Percentiles rank a stretch among this genome's conserved stretches.
These are phyloP conservation scores for Macropus fuliginosus DNA, from an alignment of 2,797 vertebrate genomes.

Conservation along the genomic window DNA sequence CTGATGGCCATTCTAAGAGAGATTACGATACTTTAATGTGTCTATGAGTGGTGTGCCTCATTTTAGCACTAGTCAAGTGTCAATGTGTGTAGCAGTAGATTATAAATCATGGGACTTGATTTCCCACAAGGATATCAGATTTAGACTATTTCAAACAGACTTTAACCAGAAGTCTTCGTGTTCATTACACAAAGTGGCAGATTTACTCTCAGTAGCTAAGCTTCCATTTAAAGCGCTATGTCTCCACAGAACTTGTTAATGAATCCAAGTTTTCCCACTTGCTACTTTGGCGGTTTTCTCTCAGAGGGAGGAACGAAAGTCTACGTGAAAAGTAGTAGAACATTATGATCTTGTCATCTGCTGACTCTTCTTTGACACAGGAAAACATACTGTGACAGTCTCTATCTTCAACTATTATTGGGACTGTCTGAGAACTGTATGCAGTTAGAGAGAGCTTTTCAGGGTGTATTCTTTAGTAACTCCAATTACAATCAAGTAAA, in stretches of 20 bases:
- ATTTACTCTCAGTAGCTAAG: constrained; percentile 31
- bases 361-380: constrained; percentile 69
- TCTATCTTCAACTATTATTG: not conserved
- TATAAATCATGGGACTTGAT: constrained; percentile 53
- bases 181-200: not conserved
- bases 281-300: constrained; percentile 61
- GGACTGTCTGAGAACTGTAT: not conserved
- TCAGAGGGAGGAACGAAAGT: constrained; percentile 65
- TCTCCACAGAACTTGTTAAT: constrained; percentile 56
- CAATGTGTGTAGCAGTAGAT: constrained; percentile 51
- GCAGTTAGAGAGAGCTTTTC: not conserved
- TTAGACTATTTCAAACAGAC: constrained; percentile 22
- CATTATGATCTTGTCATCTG: constrained; percentile 73
- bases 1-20: constrained; percentile 52
- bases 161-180: not conserved
- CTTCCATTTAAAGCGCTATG: constrained; percentile 61
- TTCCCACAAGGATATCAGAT: constrained; percentile 55
- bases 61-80: constrained; percentile 64
- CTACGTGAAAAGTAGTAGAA: constrained; percentile 64
- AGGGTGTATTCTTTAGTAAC: not conserved
- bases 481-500: not conserved
- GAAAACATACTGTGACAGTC: constrained; percentile 15
- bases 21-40: not conserved
- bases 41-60: not conserved
- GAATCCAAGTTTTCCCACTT: constrained; percentile 59